A percentile compares a stretch with the other conserved stretches of the same genome.
These are phyloP conservation scores for Cladorhizidae sp. DNA, from an alignment of 37 sponge, comb jelly and placozoan genomes.

Conservation along the genomic window DNA sequence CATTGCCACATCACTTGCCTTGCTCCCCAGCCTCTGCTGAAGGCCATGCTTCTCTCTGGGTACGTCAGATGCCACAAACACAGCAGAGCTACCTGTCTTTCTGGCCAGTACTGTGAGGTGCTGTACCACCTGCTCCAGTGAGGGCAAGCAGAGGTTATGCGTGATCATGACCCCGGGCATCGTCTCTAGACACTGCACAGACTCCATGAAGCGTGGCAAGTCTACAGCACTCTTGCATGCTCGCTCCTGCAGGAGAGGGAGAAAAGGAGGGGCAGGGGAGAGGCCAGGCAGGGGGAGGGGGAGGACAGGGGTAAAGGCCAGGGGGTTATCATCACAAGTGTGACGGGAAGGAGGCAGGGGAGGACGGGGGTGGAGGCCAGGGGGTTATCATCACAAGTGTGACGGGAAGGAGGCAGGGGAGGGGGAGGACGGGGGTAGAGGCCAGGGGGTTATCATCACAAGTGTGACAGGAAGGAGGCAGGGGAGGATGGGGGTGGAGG, in stretches of 20 bases:
- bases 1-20: too few species aligned
- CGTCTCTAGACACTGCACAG: slow-evolving; percentile 81
- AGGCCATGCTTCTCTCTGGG: slow-evolving; percentile 17
- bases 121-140: slow-evolving; percentile 24
- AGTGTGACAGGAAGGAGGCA: too few species aligned
- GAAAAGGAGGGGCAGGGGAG: neutral
- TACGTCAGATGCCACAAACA: slow-evolving; percentile 70
- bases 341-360: too few species aligned
- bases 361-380: too few species aligned
- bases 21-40: slow-evolving; percentile 15
- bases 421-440: too few species aligned
- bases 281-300: neutral
- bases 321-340: too few species aligned
- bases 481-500: too few species aligned
- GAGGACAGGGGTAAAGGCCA: neutral
- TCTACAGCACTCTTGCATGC: slow-evolving; percentile 75
- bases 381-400: too few species aligned
- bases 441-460: too few species aligned
- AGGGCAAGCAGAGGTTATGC: slow-evolving; percentile 71
- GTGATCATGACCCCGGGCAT: slow-evolving; percentile 46
- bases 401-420: too few species aligned
- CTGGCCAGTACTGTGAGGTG: slow-evolving; percentile 19
- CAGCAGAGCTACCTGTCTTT: slow-evolving; percentile 1
- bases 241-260: slow-evolving; percentile 24
- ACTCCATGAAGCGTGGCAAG: slow-evolving; percentile 74